Evolutionary conservation across 2,888 invertebrate species (phyloP).

Genomic region (Chironomus riparius): DNA sequence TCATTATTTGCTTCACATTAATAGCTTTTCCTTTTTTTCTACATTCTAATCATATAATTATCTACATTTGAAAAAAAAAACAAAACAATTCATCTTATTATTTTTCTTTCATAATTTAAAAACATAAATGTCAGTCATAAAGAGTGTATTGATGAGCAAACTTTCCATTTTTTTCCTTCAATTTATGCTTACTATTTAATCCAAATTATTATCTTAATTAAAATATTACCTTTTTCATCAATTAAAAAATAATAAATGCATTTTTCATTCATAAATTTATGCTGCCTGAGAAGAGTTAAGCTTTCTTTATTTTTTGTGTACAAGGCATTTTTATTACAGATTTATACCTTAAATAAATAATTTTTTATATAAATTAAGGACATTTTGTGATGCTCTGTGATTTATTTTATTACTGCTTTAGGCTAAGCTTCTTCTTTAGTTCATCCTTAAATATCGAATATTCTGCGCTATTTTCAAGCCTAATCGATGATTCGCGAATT

Average conservation of each 20-base stretch:
- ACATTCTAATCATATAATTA: not conserved
- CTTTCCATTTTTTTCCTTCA: not conserved
- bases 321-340: not conserved
- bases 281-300: too few relatives aligned
- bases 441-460: slow-evolving; percentile 8
- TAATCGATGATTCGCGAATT: not conserved
- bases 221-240: not conserved
- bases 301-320: not conserved
- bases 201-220: not conserved
- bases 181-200: not conserved
- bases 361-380: not conserved
- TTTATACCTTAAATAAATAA: not conserved
- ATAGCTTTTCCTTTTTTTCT: not conserved
- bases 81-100: not conserved
- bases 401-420: too few relatives aligned
- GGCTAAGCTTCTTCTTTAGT: not conserved
- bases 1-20: not conserved
- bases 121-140: too few relatives aligned
- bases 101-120: not conserved
- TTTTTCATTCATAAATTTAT: not conserved
- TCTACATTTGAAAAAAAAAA: not conserved
- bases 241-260: not conserved
- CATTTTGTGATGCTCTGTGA: not conserved
- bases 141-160: not conserved
- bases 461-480: not conserved